Percentiles rank a stretch among this genome's conserved stretches.
These are phyloP conservation scores for Ceratoteleas bidentatus DNA, from an alignment of 1,140 invertebrate genomes.

Conservation along the genomic window DNA sequence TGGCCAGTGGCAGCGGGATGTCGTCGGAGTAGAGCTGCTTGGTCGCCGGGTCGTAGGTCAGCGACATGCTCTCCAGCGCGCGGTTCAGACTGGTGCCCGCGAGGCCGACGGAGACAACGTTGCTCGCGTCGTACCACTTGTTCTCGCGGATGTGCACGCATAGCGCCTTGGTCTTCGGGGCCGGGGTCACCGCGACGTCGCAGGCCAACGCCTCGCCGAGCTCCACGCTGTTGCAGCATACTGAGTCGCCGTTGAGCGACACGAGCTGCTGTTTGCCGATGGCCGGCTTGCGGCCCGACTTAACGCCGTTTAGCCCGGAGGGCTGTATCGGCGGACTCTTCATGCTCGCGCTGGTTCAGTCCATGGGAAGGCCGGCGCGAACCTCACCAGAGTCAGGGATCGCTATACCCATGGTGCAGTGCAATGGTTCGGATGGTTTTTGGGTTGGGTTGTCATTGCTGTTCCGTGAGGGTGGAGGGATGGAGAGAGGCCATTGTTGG, in stretches of 20 bases:
- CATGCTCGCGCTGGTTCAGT: slow-evolving; percentile 43
- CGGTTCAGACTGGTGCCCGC: slow-evolving; percentile 78
- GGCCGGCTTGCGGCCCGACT: slow-evolving; percentile 23
- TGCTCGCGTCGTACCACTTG: slow-evolving; percentile 78
- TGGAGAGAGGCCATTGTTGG: too few species aligned
- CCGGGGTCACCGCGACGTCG: slow-evolving; percentile 68
- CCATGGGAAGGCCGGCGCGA: slow-evolving; percentile 18
- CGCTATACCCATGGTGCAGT: slow-evolving; percentile 20
- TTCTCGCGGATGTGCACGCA: slow-evolving; percentile 77
- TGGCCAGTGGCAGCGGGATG: slow-evolving; percentile 50
- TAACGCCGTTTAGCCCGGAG: slow-evolving; percentile 37
- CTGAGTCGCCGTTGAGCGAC: slow-evolving; percentile 75
- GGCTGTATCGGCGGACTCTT: slow-evolving; percentile 60
- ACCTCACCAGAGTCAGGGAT: slow-evolving; percentile 15
- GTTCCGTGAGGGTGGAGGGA: slow-evolving; percentile 15
- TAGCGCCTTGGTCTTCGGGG: slow-evolving; percentile 71
- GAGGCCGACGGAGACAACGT: slow-evolving; percentile 73
- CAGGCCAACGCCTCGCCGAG: slow-evolving; percentile 74
- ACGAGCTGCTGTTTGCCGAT: slow-evolving; percentile 76
- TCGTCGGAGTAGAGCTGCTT: slow-evolving; percentile 80
- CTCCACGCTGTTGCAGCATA: slow-evolving; percentile 76
- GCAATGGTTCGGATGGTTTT: slow-evolving; percentile 29
- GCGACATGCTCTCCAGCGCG: slow-evolving; percentile 81
- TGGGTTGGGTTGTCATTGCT: slow-evolving; percentile 51
- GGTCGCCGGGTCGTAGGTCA: slow-evolving; percentile 81